These are phyloP conservation scores for Cepaea nemoralis DNA, from an alignment of 1,140 invertebrate genomes.

Conservation along the genomic window DNA sequence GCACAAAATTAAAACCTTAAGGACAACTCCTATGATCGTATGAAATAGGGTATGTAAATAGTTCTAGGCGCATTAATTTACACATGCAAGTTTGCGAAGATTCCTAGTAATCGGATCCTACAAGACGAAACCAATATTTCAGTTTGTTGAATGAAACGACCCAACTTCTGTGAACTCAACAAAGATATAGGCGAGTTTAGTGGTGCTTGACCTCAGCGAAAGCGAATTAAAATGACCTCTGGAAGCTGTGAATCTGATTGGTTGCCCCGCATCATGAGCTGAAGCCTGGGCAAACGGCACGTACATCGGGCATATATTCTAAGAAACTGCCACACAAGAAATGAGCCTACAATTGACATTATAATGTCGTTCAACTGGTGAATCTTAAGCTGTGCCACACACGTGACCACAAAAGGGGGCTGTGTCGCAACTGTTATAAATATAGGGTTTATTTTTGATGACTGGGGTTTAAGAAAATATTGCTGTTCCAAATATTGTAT, in stretches of 20 bases:
- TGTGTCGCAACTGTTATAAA: no score
- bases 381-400: no score
- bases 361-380: not conserved
- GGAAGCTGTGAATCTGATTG: not conserved
- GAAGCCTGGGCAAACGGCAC: not conserved
- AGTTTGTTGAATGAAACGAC: not conserved
- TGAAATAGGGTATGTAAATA: no score
- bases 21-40: not conserved
- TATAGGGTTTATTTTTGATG: no score
- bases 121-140: no score
- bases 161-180: not conserved
- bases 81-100: no score
- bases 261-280: not conserved
- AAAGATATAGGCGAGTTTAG: not conserved
- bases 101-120: no score
- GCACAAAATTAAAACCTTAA: not conserved
- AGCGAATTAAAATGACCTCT: constrained; percentile 10
- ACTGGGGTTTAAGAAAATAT: no score
- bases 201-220: not conserved
- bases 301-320: not conserved
- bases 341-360: not conserved
- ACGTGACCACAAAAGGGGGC: no score
- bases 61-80: no score
- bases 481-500: no score
- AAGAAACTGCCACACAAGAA: not conserved